These are phyloP conservation scores for Todiramphus chloris DNA, from an alignment of 2,113 vertebrate species.

Conservation along the genomic window DNA sequence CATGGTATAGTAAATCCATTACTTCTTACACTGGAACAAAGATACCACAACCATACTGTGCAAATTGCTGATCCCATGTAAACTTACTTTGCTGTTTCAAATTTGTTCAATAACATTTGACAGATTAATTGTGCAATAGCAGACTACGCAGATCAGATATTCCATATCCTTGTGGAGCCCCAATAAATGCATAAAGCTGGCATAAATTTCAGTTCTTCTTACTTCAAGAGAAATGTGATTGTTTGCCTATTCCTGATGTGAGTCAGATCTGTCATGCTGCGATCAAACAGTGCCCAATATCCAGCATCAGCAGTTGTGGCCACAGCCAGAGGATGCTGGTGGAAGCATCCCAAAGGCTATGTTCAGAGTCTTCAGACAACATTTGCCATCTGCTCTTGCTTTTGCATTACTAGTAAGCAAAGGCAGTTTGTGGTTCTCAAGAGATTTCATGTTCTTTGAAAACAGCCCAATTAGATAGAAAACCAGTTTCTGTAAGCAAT, in stretches of 20 bases:
- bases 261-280: background rate
- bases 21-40: conserved; percentile 6
- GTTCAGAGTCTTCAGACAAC: background rate
- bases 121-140: background rate
- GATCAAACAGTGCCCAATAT: rapidly evolving
- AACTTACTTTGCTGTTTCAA: conserved; percentile 20
- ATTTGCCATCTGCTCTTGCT: background rate
- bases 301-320: background rate
- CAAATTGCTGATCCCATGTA: background rate
- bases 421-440: background rate
- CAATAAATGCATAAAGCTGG: background rate
- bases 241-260: background rate
- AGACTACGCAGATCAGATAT: background rate
- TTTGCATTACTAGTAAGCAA: background rate
- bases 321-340: background rate
- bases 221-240: background rate
- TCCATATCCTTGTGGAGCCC: background rate
- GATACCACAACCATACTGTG: background rate
- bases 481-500: background rate
- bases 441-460: background rate
- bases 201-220: background rate
- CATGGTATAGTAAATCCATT: conserved; percentile 19
- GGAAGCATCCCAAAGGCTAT: background rate
- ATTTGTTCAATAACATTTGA: background rate
- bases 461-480: background rate